A percentile compares a stretch with the other conserved stretches of the same genome.
Evolutionary conservation across 2,113 vertebrate genomes (phyloP).

Genomic region (Turdus rufiventris): DNA sequence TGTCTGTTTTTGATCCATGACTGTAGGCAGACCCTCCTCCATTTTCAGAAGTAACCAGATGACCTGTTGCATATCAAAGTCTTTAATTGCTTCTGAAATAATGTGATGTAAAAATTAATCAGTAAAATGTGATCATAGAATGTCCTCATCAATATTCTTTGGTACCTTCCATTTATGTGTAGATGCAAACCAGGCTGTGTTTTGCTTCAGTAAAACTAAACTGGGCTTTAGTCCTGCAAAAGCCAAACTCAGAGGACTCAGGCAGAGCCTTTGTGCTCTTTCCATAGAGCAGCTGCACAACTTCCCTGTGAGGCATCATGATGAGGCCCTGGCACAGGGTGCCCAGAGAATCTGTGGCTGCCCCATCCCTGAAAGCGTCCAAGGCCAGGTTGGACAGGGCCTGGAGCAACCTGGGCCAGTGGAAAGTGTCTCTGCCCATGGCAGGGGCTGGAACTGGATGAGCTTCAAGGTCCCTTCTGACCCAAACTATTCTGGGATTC

Average conservation of each 20-base stretch:
- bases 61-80: background rate
- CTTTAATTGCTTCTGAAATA: background rate
- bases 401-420: rapidly evolving
- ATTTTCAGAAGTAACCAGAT: background rate
- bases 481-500: background rate
- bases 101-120: background rate
- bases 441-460: background rate
- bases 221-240: background rate
- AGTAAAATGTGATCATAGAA: background rate
- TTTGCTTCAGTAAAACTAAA: background rate
- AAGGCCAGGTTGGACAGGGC: rapidly evolving
- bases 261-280: background rate
- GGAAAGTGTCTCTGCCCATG: background rate
- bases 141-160: background rate
- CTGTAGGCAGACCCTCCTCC: background rate
- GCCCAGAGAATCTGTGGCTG: background rate
- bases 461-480: background rate
- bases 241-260: background rate
- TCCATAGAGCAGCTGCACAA: background rate
- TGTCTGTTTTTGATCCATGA: background rate
- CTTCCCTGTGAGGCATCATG: no score
- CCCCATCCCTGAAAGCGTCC: background rate
- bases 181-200: background rate
- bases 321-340: background rate
- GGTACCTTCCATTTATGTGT: background rate